Evolutionary conservation across 2,888 invertebrate genomes (phyloP), one percentile per base, ranked within the genome.

Genomic region (Drosophila pegasa): DNA sequence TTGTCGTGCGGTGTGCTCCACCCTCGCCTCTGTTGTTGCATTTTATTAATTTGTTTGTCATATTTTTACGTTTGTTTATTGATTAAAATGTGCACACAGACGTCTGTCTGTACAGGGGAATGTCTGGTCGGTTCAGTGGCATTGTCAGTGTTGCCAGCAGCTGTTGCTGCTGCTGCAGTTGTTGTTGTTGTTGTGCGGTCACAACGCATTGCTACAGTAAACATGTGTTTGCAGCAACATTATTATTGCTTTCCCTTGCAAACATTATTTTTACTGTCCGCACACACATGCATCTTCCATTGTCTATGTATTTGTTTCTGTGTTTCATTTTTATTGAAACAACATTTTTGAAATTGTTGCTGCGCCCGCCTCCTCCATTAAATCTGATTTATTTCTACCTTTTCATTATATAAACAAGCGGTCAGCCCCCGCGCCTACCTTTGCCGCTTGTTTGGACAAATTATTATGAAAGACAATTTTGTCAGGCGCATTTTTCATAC

Each of bases 41-140:
- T 88, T 89, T 89, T 80, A 88, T 89, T 86, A 88, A 89, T 88
- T 89, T 84, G 82, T 88, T 89, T 88, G 89, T 89, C 87, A 80
- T 88, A 80, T 83, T 88, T 88, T 80, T 71, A 77, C 81, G 70
- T 81, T 87, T 89, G 87, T 89, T 89, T 89, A 89, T 87, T 87
- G 89, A 87, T 88, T 76, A 78, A 84, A 89, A 88, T 81, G 75
- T 84, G 77, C 74, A 60, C 60, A 60, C 71, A 76, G 67, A 51
- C 75, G 66, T 45, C 59, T 20, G 66, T 45, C 59, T 20, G 29
- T 41, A 22, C 25, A n/a, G 25, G 25, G 43, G 25, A 25, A 25
- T 25, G 43, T 27, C 3, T 38, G 33, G 48, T 54, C 48, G 33
- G 27, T 6, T 10, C 14, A 31, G 33, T 33, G 29, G 5, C 51